phyloP scores from a whole-genome alignment of 2,113 vertebrate species.

The Elephantulus edwardii region DNA sequence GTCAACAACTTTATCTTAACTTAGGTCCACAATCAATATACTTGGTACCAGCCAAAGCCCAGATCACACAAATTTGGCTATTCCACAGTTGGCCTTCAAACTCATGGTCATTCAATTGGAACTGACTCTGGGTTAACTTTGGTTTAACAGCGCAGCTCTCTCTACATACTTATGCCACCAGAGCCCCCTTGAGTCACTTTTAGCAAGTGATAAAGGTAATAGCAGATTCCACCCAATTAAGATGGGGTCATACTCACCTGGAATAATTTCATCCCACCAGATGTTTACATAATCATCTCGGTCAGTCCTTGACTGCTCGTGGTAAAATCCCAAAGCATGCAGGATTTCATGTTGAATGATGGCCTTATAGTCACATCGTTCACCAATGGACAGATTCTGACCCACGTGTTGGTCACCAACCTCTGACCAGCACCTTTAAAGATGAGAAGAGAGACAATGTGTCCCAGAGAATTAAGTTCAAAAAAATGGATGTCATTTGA shows the following conservation, averaged over 20 bases:
- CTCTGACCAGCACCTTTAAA: conserved; percentile 92
- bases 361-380: conserved; percentile 90
- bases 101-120: no score
- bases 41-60: neutral
- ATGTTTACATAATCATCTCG: conserved; percentile 94
- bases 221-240: neutral
- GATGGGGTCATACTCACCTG: conserved; percentile 81
- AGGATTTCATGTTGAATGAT: conserved; percentile 93
- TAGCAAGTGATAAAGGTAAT: neutral
- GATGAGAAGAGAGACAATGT: conserved; percentile 11
- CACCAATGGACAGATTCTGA: conserved; percentile 91
- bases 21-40: no score
- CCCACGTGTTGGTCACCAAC: conserved; percentile 89
- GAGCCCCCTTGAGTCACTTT: neutral
- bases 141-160: no score
- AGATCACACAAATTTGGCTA: neutral
- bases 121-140: no score
- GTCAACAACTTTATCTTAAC: no score
- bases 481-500: neutral
- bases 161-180: no score
- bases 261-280: conserved; percentile 89
- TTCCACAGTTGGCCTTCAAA: neutral
- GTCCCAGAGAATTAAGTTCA: neutral
- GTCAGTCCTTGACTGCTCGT: conserved; percentile 93
- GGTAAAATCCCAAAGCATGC: conserved; percentile 93